These are phyloP conservation scores for Temnopleurus reevesii DNA, from an alignment of 53 echinoderm and acorn worm genomes.

Conservation along the genomic window DNA sequence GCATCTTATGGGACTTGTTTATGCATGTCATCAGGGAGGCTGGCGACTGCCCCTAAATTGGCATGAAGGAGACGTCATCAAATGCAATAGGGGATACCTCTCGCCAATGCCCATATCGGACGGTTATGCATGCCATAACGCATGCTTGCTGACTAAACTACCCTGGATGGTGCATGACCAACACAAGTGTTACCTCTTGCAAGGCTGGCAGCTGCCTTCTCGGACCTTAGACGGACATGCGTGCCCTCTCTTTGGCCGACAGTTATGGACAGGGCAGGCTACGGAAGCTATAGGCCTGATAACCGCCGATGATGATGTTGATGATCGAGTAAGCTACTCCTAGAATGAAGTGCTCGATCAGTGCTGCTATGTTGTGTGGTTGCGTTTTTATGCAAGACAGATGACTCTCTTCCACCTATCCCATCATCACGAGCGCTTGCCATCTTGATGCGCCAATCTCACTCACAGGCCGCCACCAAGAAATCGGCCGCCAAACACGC, in stretches of 20 bases:
- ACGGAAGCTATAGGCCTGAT: not conserved
- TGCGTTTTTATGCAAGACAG: not conserved
- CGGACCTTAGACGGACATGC: not conserved
- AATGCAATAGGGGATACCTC: too few species aligned
- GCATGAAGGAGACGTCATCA: too few species aligned
- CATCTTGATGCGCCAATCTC: not conserved
- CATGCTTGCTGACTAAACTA: too few species aligned
- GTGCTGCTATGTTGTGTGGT: not conserved
- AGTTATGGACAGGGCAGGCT: not conserved
- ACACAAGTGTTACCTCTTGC: slow-evolving; percentile 9
- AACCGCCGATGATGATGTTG: not conserved
- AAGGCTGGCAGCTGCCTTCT: not conserved
- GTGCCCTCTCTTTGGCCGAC: not conserved
- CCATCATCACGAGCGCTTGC: not conserved
- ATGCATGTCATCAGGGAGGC: too few species aligned
- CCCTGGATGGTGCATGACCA: not conserved
- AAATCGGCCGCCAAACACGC: not conserved
- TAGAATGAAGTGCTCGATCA: slow-evolving; percentile 9
- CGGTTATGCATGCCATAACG: too few species aligned
- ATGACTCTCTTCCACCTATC: not conserved
- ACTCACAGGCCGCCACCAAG: not conserved
- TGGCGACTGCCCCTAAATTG: too few species aligned
- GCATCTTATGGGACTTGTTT: too few species aligned
- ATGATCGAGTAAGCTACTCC: not conserved
- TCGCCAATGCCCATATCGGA: too few species aligned